These are phyloP conservation scores for Mormyrus hasselquistii DNA, from an alignment of 2,797 vertebrate genomes.

Conservation along the genomic window DNA sequence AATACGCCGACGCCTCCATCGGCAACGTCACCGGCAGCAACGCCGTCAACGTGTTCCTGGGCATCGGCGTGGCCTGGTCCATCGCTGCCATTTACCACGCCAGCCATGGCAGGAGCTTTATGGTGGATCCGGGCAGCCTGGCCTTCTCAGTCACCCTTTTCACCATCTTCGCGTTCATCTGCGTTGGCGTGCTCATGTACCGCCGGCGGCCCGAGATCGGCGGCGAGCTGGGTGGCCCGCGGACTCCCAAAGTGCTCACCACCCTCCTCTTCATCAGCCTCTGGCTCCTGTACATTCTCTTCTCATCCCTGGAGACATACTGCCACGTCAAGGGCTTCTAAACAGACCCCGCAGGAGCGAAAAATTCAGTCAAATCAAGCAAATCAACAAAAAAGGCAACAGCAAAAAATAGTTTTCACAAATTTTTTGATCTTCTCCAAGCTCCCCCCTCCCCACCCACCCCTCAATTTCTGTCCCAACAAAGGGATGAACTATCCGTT, in stretches of 20 bases:
- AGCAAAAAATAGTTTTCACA: conserved; percentile 15
- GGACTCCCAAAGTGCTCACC: conserved; percentile 94
- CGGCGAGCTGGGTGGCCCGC: conserved; percentile 95
- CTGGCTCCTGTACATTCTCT: conserved; percentile 99
- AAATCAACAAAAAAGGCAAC: conserved; percentile 24
- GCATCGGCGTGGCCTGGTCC: conserved; percentile 97
- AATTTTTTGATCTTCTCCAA: conserved; percentile 16
- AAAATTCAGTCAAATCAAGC: not conserved
- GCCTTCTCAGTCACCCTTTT: conserved; percentile 99
- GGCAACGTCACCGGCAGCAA: conserved; percentile 98
- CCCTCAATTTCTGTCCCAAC: not conserved
- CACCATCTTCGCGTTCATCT: conserved; percentile 99
- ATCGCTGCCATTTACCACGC: conserved; percentile 95
- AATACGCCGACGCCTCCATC: conserved; percentile 95
- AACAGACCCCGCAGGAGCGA: conserved; percentile 48
- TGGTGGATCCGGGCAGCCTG: conserved; percentile 85
- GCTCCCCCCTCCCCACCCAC: not conserved
- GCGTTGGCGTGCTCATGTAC: conserved; percentile 84
- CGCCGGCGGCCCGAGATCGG: conserved; percentile 92
- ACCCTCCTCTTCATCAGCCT: conserved; percentile 87
- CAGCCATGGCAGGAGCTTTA: conserved; percentile 70
- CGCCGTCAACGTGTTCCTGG: conserved; percentile 96
- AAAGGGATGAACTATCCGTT: not conserved
- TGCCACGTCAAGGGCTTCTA: conserved; percentile 99
- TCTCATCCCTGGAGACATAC: conserved; percentile 99